Base-by-base conservation (phyloP, 2,888 invertebrate genomes). In the Dryobota labecula region DNA sequence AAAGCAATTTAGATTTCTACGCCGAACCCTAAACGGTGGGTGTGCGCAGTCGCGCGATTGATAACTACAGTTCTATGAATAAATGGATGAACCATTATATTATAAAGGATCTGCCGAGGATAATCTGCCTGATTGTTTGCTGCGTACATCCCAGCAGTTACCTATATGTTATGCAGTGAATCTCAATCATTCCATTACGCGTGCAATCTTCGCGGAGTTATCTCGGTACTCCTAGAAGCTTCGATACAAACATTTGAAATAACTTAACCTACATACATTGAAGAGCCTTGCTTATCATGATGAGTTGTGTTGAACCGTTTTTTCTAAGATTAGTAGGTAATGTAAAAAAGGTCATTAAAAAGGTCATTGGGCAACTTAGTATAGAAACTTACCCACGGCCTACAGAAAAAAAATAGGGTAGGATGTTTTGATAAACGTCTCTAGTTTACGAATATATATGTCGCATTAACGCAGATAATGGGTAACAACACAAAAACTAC, bases 61-160 rank as follows among this genome's bases (percentile, higher is more conserved):
- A 76, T 81, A 76, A 73, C 71, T 69, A 63, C 63, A 67, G 51
- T 71, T 56, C 56, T 61, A 72, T 81, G 73, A 78, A 78, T 84
- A 83, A 78, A 85, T 79, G 78, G 73, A 81, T 68, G 71, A 61
- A 57, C 78, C 71, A 84, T 77, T 83, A 83, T 51, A 73, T 66
- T 57, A 65, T 76, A 73, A 66, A 84, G 65, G 76, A 78, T 83
- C 58, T 64, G 56, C 71, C 76, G 74, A 76, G 57, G 56, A 80
- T 80, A 82, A 83, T 77, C 61, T 72, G 18, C 13, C 27, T 49
- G 58, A 76, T 81, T 81, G 84, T 77, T 75, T 72, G 58, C 49
- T 62, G 36, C 78, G 18, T 36, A 43, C 47, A 36, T 62, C 64
- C n/a, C 33, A 15, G 20, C 15, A 45, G 51, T 57, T 61, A 60